A percentile compares a stretch with the other conserved stretches of the same genome.
Evolutionary conservation across 2,888 invertebrate species (phyloP).

Genomic region (Amphipoea oculea): DNA sequence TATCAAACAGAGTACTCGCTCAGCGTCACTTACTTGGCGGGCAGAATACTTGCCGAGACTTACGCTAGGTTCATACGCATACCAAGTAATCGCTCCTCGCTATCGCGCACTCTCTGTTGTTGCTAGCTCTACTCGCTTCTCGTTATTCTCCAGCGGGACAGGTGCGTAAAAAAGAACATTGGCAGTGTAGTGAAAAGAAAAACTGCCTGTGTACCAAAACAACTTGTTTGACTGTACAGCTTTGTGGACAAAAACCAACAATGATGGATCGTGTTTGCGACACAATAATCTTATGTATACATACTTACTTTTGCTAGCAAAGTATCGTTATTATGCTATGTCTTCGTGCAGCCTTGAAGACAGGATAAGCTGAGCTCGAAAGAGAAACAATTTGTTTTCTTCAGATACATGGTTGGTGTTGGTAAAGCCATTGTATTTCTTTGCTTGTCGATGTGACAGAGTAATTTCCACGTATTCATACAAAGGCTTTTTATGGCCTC

Average conservation of each 20-base stretch:
- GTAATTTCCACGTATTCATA: not conserved
- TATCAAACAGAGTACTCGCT: not conserved
- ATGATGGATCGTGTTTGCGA: constrained; percentile 71
- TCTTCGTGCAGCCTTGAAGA: constrained; percentile 28
- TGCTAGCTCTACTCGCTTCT: not conserved
- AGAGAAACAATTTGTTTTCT: constrained; percentile 39
- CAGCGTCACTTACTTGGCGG: not conserved
- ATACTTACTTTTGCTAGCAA: constrained; percentile 38
- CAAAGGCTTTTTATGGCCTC: not conserved
- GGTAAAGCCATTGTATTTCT: not conserved
- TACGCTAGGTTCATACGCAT: not conserved
- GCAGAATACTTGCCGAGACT: not conserved
- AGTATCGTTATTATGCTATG: constrained; percentile 37
- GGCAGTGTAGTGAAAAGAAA: not conserved
- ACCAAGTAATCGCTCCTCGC: not conserved
- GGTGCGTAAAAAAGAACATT: not conserved
- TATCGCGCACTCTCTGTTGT: not conserved
- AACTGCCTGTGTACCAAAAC: not conserved
- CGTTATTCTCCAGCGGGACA: no score
- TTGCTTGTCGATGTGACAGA: constrained; percentile 22
- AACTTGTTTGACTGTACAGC: constrained; percentile 40
- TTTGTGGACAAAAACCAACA: constrained; percentile 71
- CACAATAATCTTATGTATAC: constrained; percentile 58
- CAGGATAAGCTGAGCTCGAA: constrained; percentile 38
- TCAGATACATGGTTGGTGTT: constrained; percentile 14